phyloP scores from a whole-genome alignment of 2,113 vertebrate genomes.

The Colinus virginianus region DNA sequence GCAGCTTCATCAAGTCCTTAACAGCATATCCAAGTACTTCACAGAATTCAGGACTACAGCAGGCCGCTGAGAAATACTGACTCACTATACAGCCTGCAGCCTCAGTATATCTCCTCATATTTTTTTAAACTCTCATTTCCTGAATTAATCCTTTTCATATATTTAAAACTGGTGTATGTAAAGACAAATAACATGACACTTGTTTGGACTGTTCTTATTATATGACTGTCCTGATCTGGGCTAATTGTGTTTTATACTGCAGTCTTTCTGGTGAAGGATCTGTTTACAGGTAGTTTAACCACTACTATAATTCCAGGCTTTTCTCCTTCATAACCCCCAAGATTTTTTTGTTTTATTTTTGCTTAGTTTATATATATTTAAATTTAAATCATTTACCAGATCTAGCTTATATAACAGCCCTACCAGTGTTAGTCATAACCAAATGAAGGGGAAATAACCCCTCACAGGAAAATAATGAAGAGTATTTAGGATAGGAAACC shows the following conservation, averaged over 20 bases:
- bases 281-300: not conserved
- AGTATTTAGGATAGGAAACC: not conserved
- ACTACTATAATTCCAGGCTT: not conserved
- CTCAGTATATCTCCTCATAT: not conserved
- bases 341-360: not conserved
- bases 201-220: not conserved
- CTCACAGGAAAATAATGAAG: not conserved
- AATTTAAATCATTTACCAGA: not conserved
- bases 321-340: not conserved
- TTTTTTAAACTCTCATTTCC: not conserved
- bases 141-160: not conserved
- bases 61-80: not conserved
- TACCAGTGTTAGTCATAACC: not conserved
- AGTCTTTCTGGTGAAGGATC: not conserved
- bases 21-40: not conserved
- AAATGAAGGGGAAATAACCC: not conserved
- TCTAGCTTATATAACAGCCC: accelerated
- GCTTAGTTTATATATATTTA: not conserved
- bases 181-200: not conserved
- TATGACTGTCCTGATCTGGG: not conserved
- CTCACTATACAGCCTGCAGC: not conserved
- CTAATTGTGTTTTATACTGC: not conserved
- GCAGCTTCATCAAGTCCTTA: not conserved
- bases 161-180: not conserved
- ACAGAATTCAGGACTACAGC: not conserved